Evolutionary conservation across 1,140 invertebrate genomes (phyloP), one percentile per base, ranked within the genome.

Genomic region (Plectrocnemia conspersa): DNA sequence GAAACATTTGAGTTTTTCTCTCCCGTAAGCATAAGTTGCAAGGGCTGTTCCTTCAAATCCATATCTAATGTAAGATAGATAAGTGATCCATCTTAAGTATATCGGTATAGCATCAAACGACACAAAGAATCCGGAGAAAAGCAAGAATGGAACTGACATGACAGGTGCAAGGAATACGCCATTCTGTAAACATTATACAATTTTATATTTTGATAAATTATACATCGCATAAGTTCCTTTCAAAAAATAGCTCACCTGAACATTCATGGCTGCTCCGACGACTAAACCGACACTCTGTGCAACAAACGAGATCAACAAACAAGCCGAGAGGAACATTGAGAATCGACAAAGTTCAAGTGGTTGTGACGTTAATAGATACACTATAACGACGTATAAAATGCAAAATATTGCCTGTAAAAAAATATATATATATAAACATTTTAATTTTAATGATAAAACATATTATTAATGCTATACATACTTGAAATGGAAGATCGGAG

Each of bases 91-190:
- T 56, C 93, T 80, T 35, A 98, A 76, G 67, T 97, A 97, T 2
- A 89, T 82, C 0, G 95, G 95, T 61, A 98, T 97, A 0, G 93
- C 93, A 65, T 95, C 90, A 70, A 97, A 93, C 54, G 91, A 95
- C 15, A 97, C 93, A 72, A 98, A 97, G 82, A 98, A 98, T 9
- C 94, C 95, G 44, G 88, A 91, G 77, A 93, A 98, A 10, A 98
- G 75, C 10, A 97, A 77, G 72, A 97, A 92, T 16, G 91, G 94
- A 54, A 95, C 95, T 1, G 91, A 92, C 83, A 90, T 90, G 3
- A 97, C 90, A 1, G 95, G 94, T 7, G 93, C 95, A 36, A 98
- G 75, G 73, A 97, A 98, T 35, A 97, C 94, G 13, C 94, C 93
- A 66, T 93, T 93, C 81, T 94, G 79, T 16, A 75, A 52, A 52